Percentiles rank a stretch among this genome's conserved stretches.
Evolutionary conservation across 2,797 vertebrate genomes (phyloP).

Genomic region (Synaphobranchus kaupii): DNA sequence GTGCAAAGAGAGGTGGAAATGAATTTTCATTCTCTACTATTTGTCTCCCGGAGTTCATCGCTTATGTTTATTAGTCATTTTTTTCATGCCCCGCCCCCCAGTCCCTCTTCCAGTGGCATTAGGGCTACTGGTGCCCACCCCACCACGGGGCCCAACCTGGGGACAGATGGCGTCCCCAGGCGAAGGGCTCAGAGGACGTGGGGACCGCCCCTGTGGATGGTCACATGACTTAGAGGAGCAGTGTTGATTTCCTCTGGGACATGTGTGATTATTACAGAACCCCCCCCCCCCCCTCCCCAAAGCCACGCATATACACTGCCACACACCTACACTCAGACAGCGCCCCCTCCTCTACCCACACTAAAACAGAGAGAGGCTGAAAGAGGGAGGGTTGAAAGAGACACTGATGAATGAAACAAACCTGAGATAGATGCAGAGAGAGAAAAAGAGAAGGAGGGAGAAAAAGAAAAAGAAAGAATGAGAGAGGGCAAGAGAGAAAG

Average conservation of each 20-base stretch:
- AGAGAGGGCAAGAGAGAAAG: constrained; percentile 29
- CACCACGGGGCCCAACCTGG: constrained; percentile 60
- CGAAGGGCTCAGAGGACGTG: constrained; percentile 55
- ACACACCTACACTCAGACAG: constrained; percentile 3
- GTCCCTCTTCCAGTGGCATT: not conserved
- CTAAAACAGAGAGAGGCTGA: constrained; percentile 38
- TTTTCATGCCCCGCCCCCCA: constrained; percentile 68
- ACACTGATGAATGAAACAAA: constrained; percentile 55
- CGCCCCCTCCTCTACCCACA: not conserved
- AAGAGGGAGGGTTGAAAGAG: constrained; percentile 48
- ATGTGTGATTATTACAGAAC: constrained; percentile 74
- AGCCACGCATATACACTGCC: not conserved
- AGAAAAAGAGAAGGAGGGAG: constrained; percentile 2
- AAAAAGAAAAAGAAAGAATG: not conserved
- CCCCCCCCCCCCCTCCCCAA: constrained; percentile 30
- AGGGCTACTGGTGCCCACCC: constrained; percentile 69
- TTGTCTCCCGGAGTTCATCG: constrained; percentile 90
- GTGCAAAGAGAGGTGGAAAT: constrained; percentile 89
- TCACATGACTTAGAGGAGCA: constrained; percentile 73
- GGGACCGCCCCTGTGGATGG: constrained; percentile 77
- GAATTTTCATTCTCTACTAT: constrained; percentile 90
- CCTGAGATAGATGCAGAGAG: constrained; percentile 40
- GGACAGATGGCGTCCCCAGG: constrained; percentile 72
- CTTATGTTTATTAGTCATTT: constrained; percentile 92
- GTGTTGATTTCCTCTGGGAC: constrained; percentile 96